These are phyloP conservation scores for Andrena camellia DNA, from an alignment of 2,888 invertebrate species.

Conservation along the genomic window DNA sequence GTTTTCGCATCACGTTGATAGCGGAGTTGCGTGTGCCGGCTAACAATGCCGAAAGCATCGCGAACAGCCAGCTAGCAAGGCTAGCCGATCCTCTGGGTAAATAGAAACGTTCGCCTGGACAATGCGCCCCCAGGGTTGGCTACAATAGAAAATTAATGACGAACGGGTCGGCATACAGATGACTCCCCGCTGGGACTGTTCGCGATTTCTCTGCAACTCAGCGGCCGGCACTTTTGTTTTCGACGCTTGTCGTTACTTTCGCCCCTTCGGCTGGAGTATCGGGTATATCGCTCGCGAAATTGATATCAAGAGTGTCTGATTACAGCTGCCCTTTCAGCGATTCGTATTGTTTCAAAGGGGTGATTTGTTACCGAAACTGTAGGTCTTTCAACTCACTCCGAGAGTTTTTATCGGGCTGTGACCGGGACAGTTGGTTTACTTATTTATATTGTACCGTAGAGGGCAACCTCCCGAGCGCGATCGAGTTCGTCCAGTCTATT, in stretches of 20 bases:
- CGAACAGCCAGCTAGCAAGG: constrained; percentile 21
- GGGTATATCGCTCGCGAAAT: constrained; percentile 18
- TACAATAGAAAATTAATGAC: constrained; percentile 72
- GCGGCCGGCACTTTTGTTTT: constrained; percentile 36
- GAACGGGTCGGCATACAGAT: constrained; percentile 56
- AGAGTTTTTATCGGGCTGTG: too few relatives aligned
- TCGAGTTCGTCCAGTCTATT: not conserved
- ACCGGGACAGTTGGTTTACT: too few relatives aligned
- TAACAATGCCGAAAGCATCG: constrained; percentile 59
- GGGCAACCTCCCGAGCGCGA: not conserved
- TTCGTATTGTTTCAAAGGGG: too few relatives aligned
- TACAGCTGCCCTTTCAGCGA: not conserved
- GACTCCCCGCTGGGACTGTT: constrained; percentile 21
- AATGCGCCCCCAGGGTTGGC: constrained; percentile 38
- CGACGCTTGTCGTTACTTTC: constrained; percentile 1
- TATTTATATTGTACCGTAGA: too few relatives aligned
- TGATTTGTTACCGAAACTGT: too few relatives aligned
- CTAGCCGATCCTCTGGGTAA: constrained; percentile 46
- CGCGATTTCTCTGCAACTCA: constrained; percentile 32
- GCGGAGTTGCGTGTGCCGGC: constrained; percentile 62
- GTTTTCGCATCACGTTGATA: constrained; percentile 69
- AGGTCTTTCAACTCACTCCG: too few relatives aligned
- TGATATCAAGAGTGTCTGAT: constrained; percentile 23
- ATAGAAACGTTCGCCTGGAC: constrained; percentile 56
- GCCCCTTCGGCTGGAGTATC: not conserved